Evolutionary conservation across 53 echinoderm and acorn worm genomes (phyloP), one percentile per base, ranked within the genome.

Genomic region (Temnopleurus reevesii): DNA sequence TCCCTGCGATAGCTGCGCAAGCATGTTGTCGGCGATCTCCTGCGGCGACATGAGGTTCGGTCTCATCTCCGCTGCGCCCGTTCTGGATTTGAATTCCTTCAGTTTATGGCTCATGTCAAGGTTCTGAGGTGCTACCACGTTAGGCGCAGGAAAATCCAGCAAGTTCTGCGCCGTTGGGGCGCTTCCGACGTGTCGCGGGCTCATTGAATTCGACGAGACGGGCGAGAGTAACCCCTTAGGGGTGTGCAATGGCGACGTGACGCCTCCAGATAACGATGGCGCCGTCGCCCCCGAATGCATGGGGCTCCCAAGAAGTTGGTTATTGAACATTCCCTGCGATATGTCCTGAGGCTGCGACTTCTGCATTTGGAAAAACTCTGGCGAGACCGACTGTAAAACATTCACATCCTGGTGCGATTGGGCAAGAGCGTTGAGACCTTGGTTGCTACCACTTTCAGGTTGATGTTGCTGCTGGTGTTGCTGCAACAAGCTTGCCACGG

Each of bases 11-110:
- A 99, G 94, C 90, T 96, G 94, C 8, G 96, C 96, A 88, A 99
- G 83, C 99, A 99, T 96, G 66, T 91, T 96, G 91, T 99, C 96
- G 1, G 99, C 99, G 43, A 99, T 96, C 90, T 95, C 99, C 91
- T 99, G 99, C 92, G 99, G 99, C 31, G 99, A 99, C 91, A 99
- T 92, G 46, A 96, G 89, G 86, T 89, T 94, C 53, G 89, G 93
- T 56, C 91, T 91, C 71, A 93, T 92, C 33, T 91, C 94, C 15
- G 57, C 65, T 12, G 90, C 89, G 13, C 96, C 96, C 34, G 94
- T 93, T 71, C 94, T 91, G 7, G 99, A 91, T 81, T 96, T 93
- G 77, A 99, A 96, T 59, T 99, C 96, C 7, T 96, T 96, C 56
- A 99, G 93, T 90, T 99, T 99, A 76, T 91, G 96, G 19, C 91